phyloP scores from a whole-genome alignment of 1,140 invertebrate species.

The Dysdera silvatica region DNA sequence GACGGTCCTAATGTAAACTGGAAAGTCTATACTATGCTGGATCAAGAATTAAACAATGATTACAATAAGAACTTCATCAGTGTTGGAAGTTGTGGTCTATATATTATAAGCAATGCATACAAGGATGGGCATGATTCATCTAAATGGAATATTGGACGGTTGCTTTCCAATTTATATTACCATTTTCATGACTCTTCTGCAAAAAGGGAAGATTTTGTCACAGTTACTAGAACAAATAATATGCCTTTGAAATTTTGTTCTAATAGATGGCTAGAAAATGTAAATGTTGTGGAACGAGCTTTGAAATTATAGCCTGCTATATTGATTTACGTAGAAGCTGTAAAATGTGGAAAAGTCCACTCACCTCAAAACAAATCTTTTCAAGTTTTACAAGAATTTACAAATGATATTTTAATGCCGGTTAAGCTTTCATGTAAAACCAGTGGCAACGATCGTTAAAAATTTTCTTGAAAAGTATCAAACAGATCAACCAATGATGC shows the following conservation, averaged over 20 bases:
- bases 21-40: neutral
- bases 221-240: neutral
- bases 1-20: neutral
- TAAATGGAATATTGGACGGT: neutral
- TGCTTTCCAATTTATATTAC: neutral
- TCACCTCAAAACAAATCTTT: no score
- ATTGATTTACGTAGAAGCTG: neutral
- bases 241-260: neutral
- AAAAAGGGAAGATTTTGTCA: neutral
- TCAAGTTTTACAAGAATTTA: no score
- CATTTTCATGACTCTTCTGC: neutral
- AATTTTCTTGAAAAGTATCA: no score
- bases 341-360: no score
- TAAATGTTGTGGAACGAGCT: neutral
- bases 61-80: neutral
- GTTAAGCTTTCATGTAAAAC: no score
- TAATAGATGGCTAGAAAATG: slow-evolving; percentile 2
- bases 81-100: slow-evolving; percentile 5
- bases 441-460: no score
- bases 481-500: no score
- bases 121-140: neutral
- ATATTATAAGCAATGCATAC: neutral
- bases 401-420: no score
- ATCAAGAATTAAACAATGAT: neutral
- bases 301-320: neutral